Base-by-base conservation (phyloP, 2,113 vertebrate species). In the Rousettus leschenaultii region DNA sequence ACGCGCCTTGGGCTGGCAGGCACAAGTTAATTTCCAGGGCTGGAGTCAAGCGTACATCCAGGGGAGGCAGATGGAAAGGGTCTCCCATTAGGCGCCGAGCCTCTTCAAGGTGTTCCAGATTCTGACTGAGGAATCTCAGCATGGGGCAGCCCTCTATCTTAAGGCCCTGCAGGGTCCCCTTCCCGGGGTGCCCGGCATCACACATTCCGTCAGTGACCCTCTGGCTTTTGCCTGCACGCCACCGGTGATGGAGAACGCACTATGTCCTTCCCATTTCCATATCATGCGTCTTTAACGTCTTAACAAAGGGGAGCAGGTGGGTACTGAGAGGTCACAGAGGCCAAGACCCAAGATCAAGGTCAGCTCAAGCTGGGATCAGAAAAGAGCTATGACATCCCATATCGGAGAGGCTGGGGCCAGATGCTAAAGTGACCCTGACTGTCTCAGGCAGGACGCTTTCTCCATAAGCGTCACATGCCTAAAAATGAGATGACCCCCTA, bases 51-150 rank as follows among this genome's bases (percentile, higher is more conserved):
- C 55, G 30, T 30, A 40, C 5, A 22, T 13, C 26, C 13, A 1
- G 68, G 35, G 16, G 45, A 59, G 45, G 14, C 15, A 12, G 28
- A 13, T 59, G 43, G 80, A 84, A 33, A 9, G 33, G 24, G 21
- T 26, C 38, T 59, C 48, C 5, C 6, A 7, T 26, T 0, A 1
- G 71, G 18, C 0, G 1, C 30, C 6, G 6, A 9, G 6, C 7
- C 66, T 80, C 51, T n/a, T 10, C 35, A 4, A 6, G n/a, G 35
- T 5, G 16, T 30, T 79, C 15, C 0, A 4, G 57, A 59, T 88
- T 71, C 79, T 38, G 38, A 22, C 45, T 94, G 22, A 2, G 6
- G 74, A 51, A 30, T 65, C n/a, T 68, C 14, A 3, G 4, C 0
- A 0, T 30, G 21, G 71, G 57, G 16, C 14, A 30, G 48, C 26